phyloP scores from a whole-genome alignment of 1,140 invertebrate genomes.

The Bathynomus jamesi region DNA sequence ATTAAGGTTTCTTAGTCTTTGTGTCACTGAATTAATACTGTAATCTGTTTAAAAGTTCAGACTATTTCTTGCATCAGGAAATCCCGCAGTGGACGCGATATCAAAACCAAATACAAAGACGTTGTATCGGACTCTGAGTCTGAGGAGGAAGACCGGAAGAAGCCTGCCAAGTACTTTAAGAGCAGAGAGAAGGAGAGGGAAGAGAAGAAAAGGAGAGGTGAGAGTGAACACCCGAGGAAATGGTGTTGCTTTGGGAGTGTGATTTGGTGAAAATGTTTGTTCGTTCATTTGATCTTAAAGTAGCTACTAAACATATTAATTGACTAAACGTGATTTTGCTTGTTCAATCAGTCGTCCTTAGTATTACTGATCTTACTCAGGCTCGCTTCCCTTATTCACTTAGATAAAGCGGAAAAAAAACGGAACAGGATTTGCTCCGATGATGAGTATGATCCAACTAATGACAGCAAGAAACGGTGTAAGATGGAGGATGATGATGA shows the following conservation, averaged over 20 bases:
- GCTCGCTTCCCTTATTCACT: not conserved
- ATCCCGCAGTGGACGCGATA: conserved; percentile 4
- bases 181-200: conserved; percentile 42
- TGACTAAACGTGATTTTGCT: no score
- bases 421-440: conserved; percentile 24
- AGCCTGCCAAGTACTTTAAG: conserved; percentile 48
- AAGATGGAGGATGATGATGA: conserved; percentile 18
- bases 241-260: no score
- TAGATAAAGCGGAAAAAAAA: conserved; percentile 36
- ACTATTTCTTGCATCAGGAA: conserved; percentile 15
- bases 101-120: conserved; percentile 18
- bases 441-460: conserved; percentile 27
- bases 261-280: no score
- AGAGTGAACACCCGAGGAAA: conserved; percentile 26
- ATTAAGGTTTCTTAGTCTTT: not conserved
- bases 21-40: not conserved
- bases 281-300: no score
- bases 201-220: conserved; percentile 40
- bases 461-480: conserved; percentile 22
- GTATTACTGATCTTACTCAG: not conserved
- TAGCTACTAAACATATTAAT: no score
- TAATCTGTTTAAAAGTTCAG: not conserved
- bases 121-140: conserved; percentile 26
- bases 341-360: not conserved
- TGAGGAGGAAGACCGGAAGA: conserved; percentile 51